Evolutionary conservation across 2,888 invertebrate species (phyloP).

Genomic region (Macrosoma leucophasiata): DNA sequence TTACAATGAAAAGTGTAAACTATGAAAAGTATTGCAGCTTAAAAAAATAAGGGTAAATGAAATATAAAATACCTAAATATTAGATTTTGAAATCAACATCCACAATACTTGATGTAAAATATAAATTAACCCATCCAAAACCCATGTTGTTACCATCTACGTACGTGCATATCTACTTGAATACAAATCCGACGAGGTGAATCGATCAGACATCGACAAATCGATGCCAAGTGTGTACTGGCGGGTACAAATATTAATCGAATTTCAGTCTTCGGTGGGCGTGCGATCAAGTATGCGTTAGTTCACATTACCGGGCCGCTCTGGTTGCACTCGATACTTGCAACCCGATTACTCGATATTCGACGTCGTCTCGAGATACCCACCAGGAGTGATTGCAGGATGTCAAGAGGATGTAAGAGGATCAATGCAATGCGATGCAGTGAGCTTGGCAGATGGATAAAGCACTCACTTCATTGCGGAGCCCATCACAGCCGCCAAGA

Average conservation of each 20-base stretch:
- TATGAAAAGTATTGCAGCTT: too few relatives aligned
- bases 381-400: slow-evolving; percentile 53
- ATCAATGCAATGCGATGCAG: slow-evolving; percentile 8
- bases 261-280: slow-evolving; percentile 56
- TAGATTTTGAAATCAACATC: too few relatives aligned
- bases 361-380: slow-evolving; percentile 58
- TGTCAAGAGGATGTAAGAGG: slow-evolving; percentile 40
- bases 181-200: too few relatives aligned
- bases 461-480: slow-evolving; percentile 12
- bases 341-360: slow-evolving; percentile 52
- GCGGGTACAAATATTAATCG: slow-evolving; percentile 63
- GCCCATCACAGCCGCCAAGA: too few relatives aligned
- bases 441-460: slow-evolving; percentile 5
- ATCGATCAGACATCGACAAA: too few relatives aligned
- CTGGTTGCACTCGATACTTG: slow-evolving; percentile 53
- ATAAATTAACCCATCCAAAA: too few relatives aligned
- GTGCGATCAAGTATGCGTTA: slow-evolving; percentile 60
- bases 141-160: too few relatives aligned
- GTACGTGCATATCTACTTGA: too few relatives aligned
- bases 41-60: too few relatives aligned
- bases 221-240: slow-evolving; percentile 48
- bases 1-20: too few relatives aligned
- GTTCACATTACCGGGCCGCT: slow-evolving; percentile 57
- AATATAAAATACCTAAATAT: too few relatives aligned
- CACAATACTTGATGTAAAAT: too few relatives aligned